Evolutionary conservation across 2,113 vertebrate species (phyloP), one percentile per base, ranked within the genome.

Genomic region (Trachemys scripta): DNA sequence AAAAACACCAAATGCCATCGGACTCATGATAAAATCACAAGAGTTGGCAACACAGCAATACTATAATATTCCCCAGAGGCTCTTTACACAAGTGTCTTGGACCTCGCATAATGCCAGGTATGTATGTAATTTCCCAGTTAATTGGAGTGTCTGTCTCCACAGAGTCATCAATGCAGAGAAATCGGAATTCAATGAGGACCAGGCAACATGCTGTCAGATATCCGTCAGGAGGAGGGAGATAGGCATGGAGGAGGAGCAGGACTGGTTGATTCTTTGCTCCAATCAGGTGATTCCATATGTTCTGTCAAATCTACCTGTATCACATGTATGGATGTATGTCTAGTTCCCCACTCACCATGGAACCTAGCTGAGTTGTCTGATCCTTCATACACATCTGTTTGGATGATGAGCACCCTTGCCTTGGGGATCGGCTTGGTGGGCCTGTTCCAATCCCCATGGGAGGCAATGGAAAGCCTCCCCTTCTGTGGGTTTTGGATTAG

Each of bases 161-260:
- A 98, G 98, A 95, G 98, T 98, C 88, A 98, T 98, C 96, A 98
- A 98, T 5, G 98, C 98, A 0, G 98, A 98, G 88, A 98, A 98
- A 91, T 98, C 98, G 0, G 96, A 98, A 82, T 98, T 98, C 93
- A 98, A 98, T 1, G 98, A 98, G 95, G 98, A 98, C 80, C 98
- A 98, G 89, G 98, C 98, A 0, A 97, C 98, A 56, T 98, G 98
- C 84, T 98, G 98, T 56, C 97, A 98, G 82, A 97, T 98, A 53
- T 97, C 98, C 2, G n/a, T 98, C 82, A 96, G 96, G 76, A 97
- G 95, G 79, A 97, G 85, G 92, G 96, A 96, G 45, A 96, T 93
- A 0, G 97, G 96, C 69, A 19, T 95, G 27, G 97, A 97, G 50
- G 98, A 98, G 31, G 96, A 98, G 0, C 96, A 97, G 59, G 98